Conservation (phyloP, 2,888 invertebrate species). For the Rhyacophila evoluta region DNA sequence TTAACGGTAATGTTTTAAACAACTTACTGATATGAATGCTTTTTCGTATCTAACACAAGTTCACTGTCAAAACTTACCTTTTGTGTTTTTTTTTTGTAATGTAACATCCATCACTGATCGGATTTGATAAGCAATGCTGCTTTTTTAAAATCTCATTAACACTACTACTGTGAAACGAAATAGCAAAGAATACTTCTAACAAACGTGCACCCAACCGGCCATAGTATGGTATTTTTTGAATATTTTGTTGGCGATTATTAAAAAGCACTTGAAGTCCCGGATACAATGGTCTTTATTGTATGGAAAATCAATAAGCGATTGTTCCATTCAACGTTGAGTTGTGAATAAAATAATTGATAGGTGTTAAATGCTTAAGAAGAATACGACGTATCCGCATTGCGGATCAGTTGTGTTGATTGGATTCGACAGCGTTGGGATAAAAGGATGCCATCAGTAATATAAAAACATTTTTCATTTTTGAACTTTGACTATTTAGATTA, state of each 20-base stretch:
- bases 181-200: background rate
- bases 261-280: background rate
- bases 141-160: conserved; percentile 31
- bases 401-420: background rate
- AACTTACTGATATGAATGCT: too few relatives aligned
- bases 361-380: background rate
- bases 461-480: too few relatives aligned
- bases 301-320: conserved; percentile 42
- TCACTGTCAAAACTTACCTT: conserved; percentile 48
- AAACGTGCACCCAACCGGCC: background rate
- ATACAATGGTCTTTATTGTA: conserved; percentile 37
- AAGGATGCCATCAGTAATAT: background rate
- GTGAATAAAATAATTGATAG: conserved; percentile 33
- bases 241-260: background rate
- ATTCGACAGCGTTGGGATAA: background rate
- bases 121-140: conserved; percentile 47
- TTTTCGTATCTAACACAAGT: conserved; percentile 29
- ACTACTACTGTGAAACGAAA: conserved; percentile 23
- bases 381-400: conserved; percentile 11
- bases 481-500: too few relatives aligned
- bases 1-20: too few relatives aligned
- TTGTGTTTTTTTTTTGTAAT: conserved; percentile 40
- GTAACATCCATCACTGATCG: conserved; percentile 50
- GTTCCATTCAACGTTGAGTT: conserved; percentile 30
- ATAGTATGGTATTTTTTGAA: conserved; percentile 5